A percentile compares a stretch with the other conserved stretches of the same genome.
Evolutionary conservation across 2,888 invertebrate genomes (phyloP).

Genomic region (Theodoxus fluviatilis): DNA sequence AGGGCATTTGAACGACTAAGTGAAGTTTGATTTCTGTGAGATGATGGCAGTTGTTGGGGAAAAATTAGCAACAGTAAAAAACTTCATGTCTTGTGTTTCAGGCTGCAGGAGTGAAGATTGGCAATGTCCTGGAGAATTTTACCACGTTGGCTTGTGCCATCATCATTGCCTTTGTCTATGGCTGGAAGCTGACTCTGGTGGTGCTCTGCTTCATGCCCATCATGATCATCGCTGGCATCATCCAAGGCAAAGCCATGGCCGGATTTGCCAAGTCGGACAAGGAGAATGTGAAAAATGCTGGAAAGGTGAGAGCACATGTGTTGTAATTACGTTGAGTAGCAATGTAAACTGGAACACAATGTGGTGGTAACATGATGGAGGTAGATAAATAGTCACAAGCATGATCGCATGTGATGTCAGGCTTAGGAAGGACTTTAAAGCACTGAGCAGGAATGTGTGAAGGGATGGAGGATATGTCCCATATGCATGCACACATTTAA

Average conservation of each 20-base stretch:
- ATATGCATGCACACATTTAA: too few species aligned
- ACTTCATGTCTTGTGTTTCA: slow-evolving; percentile 35
- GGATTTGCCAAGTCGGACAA: slow-evolving; percentile 62
- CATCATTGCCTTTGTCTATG: slow-evolving; percentile 64
- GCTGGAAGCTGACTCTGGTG: slow-evolving; percentile 66
- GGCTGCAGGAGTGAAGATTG: slow-evolving; percentile 67
- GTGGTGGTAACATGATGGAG: too few species aligned
- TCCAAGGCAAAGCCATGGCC: slow-evolving; percentile 41
- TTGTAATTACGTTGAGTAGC: too few species aligned
- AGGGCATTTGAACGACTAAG: too few species aligned
- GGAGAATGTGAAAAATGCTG: slow-evolving; percentile 68
- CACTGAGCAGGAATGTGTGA: too few species aligned
- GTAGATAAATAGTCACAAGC: too few species aligned
- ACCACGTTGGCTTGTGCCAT: slow-evolving; percentile 62
- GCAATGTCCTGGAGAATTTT: slow-evolving; percentile 61
- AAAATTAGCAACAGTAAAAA: too few species aligned
- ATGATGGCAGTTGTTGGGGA: too few species aligned
- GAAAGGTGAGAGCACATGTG: slow-evolving; percentile 67
- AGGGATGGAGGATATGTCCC: too few species aligned
- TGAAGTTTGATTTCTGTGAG: slow-evolving; percentile 12
- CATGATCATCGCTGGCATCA: slow-evolving; percentile 60
- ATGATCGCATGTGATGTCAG: too few species aligned
- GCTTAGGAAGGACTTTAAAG: too few species aligned
- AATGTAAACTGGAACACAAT: too few species aligned
- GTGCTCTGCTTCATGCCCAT: slow-evolving; percentile 65